Evolutionary conservation across 2,113 vertebrate species (phyloP), one percentile per base, ranked within the genome.

Genomic region (Rhea pennata): DNA sequence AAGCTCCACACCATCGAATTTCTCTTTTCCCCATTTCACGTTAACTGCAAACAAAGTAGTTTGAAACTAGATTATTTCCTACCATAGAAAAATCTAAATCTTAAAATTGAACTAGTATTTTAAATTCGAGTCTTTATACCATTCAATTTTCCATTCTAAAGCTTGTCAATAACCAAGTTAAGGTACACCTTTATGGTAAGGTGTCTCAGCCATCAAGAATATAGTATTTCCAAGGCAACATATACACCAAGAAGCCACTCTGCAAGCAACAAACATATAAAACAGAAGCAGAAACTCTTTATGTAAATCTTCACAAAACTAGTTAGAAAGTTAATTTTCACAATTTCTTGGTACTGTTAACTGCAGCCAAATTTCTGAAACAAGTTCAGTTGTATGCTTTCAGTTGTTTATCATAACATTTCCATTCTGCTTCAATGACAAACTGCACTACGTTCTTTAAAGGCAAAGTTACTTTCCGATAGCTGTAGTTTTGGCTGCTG

Each of bases 1-100:
- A 94, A 99, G 97, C 95, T 99, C 99, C 77, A 99, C 98, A 2
- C 98, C 99, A 95, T 99, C 99, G 15, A 99, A 99, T 97, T 99
- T 99, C 98, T 99, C 99, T 98, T 99, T 99, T 94, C 99, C 99
- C 99, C 99, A 99, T 98, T 99, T 99, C 98, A 99, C 99, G 54
- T 99, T 99, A 76, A 99, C 99, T 99, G 97, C 50, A 95, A 97
- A 90, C 46, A 90, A 91, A 95, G 80, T 1, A 22, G 85, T 85
- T 82, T 56, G 51, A 80, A 97, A 94, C 10, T 10, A 56, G 27
- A n/a, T 96, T 71, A 89, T 87, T 96, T 83, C 79, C 82, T 53
- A 82, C 84, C 15, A 71, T 6, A 23, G 15, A 58, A 64, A 31
- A 89, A 95, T 2, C 9, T 26, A 51, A 40, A 21, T n/a, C 81